A percentile compares a stretch with the other conserved stretches of the same genome.
phyloP scores from a whole-genome alignment of 2,888 invertebrate genomes.

The Adineta ricciae region DNA sequence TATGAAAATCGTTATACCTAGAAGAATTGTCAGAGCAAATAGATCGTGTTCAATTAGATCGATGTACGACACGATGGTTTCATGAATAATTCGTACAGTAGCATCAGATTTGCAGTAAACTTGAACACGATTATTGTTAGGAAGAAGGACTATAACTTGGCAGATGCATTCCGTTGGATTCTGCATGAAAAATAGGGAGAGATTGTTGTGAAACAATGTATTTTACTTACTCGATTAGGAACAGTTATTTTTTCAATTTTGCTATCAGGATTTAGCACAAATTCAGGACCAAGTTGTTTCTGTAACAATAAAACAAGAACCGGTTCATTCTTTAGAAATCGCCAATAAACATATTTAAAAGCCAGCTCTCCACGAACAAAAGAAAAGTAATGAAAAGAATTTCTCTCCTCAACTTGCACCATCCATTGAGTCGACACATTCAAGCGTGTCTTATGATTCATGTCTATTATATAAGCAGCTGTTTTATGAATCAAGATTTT shows the following conservation, averaged over 20 bases:
- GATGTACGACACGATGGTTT: background rate
- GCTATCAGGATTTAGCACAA: background rate
- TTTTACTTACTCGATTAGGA: background rate
- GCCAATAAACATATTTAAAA: no score
- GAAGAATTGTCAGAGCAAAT: background rate
- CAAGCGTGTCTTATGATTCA: no score
- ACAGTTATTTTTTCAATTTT: background rate
- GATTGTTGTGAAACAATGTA: no score
- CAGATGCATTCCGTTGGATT: constrained; percentile 16
- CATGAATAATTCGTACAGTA: background rate
- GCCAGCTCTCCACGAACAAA: no score
- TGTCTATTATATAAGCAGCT: no score
- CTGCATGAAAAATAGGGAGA: background rate
- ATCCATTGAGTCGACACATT: no score
- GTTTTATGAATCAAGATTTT: no score
- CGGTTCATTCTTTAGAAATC: no score
- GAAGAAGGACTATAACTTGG: constrained; percentile 1
- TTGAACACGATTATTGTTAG: constrained; percentile 7
- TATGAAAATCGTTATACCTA: background rate
- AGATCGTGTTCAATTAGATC: constrained; percentile 18
- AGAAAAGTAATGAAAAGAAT: no score
- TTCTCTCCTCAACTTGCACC: no score
- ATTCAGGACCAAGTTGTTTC: constrained; percentile 5
- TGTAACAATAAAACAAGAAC: no score
- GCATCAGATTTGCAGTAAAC: background rate